phyloP scores from a whole-genome alignment of 2,113 vertebrate species.

The Cinclus mexicanus region DNA sequence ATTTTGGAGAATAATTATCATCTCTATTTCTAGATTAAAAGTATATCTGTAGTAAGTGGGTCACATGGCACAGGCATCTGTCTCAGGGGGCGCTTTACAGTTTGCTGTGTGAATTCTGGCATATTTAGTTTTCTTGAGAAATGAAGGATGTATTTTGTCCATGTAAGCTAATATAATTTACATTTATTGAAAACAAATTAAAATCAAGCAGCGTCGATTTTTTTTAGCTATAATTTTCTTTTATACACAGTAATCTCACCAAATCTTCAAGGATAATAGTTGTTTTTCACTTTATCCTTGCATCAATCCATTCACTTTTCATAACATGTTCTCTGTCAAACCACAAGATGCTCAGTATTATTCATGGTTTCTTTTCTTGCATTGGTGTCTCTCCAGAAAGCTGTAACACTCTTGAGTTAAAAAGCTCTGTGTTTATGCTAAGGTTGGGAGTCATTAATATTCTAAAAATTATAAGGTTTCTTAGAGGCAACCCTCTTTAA shows the following conservation, averaged over 20 bases:
- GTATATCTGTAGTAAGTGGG: not conserved
- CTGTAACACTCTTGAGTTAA: not conserved
- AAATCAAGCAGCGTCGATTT: not conserved
- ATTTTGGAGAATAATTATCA: not conserved
- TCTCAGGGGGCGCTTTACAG: not conserved
- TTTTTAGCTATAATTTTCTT: not conserved
- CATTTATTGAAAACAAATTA: not conserved
- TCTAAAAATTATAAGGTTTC: not conserved
- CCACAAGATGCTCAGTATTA: not conserved
- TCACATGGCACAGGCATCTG: not conserved
- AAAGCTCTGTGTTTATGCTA: not conserved
- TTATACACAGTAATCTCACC: not conserved
- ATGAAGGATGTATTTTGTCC: not conserved
- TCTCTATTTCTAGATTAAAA: not conserved
- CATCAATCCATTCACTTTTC: not conserved
- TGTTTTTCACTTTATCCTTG: not conserved
- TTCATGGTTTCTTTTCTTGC: not conserved
- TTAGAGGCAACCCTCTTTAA: not conserved
- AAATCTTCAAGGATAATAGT: not conserved
- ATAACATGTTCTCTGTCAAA: not conserved
- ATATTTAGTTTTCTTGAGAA: not conserved
- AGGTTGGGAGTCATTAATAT: not conserved
- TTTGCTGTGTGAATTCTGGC: not conserved
- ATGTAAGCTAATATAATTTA: not conserved
- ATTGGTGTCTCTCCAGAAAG: not conserved